phyloP scores from a whole-genome alignment of 2,113 vertebrate genomes.

The Chascanopsetta lugubris region DNA sequence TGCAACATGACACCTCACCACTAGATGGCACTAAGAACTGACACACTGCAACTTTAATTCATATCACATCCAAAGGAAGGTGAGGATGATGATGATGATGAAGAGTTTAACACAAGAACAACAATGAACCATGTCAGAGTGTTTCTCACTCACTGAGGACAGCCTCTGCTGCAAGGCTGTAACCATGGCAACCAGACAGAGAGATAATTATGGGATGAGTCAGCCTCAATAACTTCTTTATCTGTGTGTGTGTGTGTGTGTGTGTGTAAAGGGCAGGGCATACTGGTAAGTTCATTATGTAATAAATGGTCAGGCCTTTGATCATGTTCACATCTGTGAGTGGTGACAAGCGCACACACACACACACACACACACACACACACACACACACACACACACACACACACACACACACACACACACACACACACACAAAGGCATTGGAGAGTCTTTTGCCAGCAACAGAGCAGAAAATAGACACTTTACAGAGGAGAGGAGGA shows the following conservation, averaged over 20 bases:
- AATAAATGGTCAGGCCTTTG: neutral
- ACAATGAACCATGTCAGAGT: neutral
- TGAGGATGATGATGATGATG: neutral
- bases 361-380: neutral
- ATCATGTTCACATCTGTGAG: neutral
- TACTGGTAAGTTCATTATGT: neutral
- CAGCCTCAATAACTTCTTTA: slow-evolving; percentile 32
- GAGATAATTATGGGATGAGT: slow-evolving; percentile 47
- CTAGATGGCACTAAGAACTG: too few species aligned
- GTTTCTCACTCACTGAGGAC: slow-evolving; percentile 2
- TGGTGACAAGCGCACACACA: neutral
- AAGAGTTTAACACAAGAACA: neutral
- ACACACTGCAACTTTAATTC: too few species aligned
- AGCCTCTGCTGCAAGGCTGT: slow-evolving; percentile 22
- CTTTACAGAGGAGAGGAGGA: neutral
- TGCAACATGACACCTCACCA: too few species aligned
- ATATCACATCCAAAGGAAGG: too few species aligned
- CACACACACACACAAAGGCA: neutral
- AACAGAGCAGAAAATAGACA: slow-evolving; percentile 19
- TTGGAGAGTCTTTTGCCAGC: neutral
- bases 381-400: neutral
- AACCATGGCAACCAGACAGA: slow-evolving; percentile 50
- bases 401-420: neutral
- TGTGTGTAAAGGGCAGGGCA: slow-evolving; percentile 1
- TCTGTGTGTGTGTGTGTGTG: neutral